Base-by-base conservation (phyloP, 1,140 invertebrate species). In the Tetraneura akinire region DNA sequence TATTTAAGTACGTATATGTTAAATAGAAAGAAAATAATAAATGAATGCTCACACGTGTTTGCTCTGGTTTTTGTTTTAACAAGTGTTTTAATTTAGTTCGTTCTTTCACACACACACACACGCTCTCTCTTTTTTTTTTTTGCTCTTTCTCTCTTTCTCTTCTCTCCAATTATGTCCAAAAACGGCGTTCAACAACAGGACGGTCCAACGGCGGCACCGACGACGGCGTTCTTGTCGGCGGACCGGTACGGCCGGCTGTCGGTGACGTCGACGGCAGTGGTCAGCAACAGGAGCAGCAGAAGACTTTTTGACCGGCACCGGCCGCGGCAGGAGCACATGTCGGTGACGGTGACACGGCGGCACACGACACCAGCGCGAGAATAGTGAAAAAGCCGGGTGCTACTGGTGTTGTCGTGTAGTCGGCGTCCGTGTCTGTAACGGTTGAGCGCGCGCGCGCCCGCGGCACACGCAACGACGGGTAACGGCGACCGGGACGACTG, bases 271-370 rank as follows among this genome's bases (percentile, higher is more conserved):
- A 21, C 18, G 4, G 37, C 13, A 32, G 37, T 5, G 64, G 37
- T 45, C 11, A 45, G 37, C 32, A 37, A 8, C 21, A 45, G 37
- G n/a, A 21, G 37, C 6, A 16, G n/a, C 64, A 21, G 37, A n/a
- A 45, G n/a, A 37, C 11, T 68, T 21, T 3, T 21, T 11, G 64
- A 47, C 64, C 64, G 64, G 64, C 64, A 68, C 64, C 32, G n/a
- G 8, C 57, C 1, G n/a, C 64, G 64, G n/a, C 37, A 23, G 37
- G 37, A 47, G 64, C 64, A 45, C 64, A 68, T 68, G 64, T 45
- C 64, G 23, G 13, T 26, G 53, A 13, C 53, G 10, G 16, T 9
- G 23, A 26, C 60, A 16, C 57, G 26, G 18, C 51, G 18, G 51
- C 18, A 13, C 18, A 53, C 51, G 51, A 53, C 51, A 21, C 2